Conservation (phyloP, 2,888 invertebrate species). For the Nephrotoma guestfalica region DNA sequence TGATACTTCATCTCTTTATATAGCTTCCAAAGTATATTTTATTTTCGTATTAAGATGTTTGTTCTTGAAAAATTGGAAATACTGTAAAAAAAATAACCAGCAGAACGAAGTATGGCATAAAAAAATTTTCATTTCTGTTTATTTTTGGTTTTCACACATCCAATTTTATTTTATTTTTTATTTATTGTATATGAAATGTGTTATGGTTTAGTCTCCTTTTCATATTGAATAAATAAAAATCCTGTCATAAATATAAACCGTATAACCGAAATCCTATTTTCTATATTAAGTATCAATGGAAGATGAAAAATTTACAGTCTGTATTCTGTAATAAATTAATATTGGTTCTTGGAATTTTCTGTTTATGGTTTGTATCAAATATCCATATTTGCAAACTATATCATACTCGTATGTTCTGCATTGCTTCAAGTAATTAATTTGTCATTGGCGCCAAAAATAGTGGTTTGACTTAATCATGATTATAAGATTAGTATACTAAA, state of each 20-base stretch:
- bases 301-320: neutral
- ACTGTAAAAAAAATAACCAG: neutral
- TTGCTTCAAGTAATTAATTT: neutral
- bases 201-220: neutral
- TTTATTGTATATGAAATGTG: neutral
- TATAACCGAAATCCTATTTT: neutral
- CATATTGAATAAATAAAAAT: neutral
- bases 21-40: neutral
- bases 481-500: no score
- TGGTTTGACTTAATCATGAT: no score
- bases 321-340: neutral
- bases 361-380: neutral
- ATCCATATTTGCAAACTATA: neutral
- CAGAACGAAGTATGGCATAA: neutral
- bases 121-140: neutral
- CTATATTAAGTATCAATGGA: neutral
- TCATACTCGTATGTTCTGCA: neutral
- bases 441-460: neutral
- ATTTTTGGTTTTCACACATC: neutral
- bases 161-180: neutral
- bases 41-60: neutral
- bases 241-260: neutral
- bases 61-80: neutral
- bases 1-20: neutral
- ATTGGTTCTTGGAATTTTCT: neutral